Percentiles rank a stretch among this genome's conserved stretches.
These are phyloP conservation scores for Myiopsitta monachus DNA, from an alignment of 2,113 vertebrate species.

Conservation along the genomic window DNA sequence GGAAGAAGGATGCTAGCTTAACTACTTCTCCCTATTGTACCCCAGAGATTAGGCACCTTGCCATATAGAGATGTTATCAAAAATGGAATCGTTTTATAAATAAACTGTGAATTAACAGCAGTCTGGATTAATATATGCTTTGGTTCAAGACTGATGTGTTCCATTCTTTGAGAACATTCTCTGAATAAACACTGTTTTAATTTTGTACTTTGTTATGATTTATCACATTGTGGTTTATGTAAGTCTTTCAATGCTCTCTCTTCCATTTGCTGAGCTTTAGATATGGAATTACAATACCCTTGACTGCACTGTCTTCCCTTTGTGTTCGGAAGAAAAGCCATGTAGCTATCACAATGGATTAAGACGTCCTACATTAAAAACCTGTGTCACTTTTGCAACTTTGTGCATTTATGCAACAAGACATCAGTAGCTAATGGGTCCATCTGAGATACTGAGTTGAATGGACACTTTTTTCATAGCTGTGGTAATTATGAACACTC, in stretches of 20 bases:
- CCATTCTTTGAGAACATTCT: constrained; percentile 3
- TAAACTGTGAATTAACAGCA: constrained; percentile 35
- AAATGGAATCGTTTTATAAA: constrained; percentile 49
- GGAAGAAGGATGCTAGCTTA: constrained; percentile 26
- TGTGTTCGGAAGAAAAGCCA: neutral
- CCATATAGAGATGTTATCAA: constrained; percentile 33
- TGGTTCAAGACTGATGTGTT: neutral
- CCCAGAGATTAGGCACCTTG: constrained; percentile 43
- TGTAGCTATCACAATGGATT: constrained; percentile 55
- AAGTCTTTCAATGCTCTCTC: constrained; percentile 2
- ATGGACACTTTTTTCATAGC: constrained; percentile 68
- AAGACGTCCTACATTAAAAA: constrained; percentile 52
- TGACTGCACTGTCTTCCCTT: neutral
- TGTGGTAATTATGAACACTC: constrained; percentile 47
- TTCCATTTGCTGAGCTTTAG: constrained; percentile 31
- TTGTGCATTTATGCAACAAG: constrained; percentile 66
- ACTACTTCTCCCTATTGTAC: constrained; percentile 22
- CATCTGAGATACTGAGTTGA: constrained; percentile 53
- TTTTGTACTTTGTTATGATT: constrained; percentile 33
- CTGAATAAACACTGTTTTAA: constrained; percentile 31
- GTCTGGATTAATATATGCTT: constrained; percentile 1
- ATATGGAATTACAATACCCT: neutral
- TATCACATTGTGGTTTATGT: constrained; percentile 32
- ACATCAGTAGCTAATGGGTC: constrained; percentile 70
- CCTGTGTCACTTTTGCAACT: constrained; percentile 58